Percentiles rank a stretch among this genome's conserved stretches.
Evolutionary conservation across 2,888 invertebrate genomes (phyloP).

Genomic region (Drosophila conformis): DNA sequence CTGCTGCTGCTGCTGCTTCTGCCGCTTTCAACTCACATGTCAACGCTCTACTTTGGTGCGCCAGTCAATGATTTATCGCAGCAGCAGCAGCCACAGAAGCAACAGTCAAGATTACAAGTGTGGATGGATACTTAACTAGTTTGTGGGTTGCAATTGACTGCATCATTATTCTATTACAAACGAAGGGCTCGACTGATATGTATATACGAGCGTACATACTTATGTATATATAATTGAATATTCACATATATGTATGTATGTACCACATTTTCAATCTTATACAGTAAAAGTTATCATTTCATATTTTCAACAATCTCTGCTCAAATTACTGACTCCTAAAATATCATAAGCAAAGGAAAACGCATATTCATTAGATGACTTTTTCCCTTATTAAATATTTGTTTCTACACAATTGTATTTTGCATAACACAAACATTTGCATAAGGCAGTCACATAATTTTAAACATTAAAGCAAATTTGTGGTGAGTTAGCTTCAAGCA

Average conservation of each 20-base stretch:
- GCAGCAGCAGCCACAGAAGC: slow-evolving; percentile 17
- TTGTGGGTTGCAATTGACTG: slow-evolving; percentile 27
- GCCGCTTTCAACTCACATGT: slow-evolving; percentile 59
- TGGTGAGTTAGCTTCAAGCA: not conserved
- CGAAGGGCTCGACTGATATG: slow-evolving; percentile 24
- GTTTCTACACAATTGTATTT: not conserved
- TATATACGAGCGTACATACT: too few species aligned
- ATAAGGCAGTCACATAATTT: not conserved
- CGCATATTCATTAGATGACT: not conserved
- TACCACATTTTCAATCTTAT: not conserved
- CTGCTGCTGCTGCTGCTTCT: slow-evolving; percentile 18
- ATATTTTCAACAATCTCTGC: not conserved
- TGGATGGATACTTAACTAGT: slow-evolving; percentile 35
- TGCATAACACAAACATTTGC: not conserved
- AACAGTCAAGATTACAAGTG: slow-evolving; percentile 52
- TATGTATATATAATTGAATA: not conserved
- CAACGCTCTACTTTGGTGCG: slow-evolving; percentile 66
- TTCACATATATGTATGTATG: not conserved
- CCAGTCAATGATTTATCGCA: slow-evolving; percentile 66
- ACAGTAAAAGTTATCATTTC: not conserved
- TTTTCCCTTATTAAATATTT: not conserved
- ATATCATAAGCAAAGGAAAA: not conserved
- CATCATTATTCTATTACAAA: slow-evolving; percentile 33
- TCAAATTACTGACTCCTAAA: not conserved
- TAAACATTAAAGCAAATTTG: not conserved